A percentile compares a stretch with the other conserved stretches of the same genome.
Evolutionary conservation across 1,140 invertebrate genomes (phyloP).

Genomic region (Whitmania pigra): DNA sequence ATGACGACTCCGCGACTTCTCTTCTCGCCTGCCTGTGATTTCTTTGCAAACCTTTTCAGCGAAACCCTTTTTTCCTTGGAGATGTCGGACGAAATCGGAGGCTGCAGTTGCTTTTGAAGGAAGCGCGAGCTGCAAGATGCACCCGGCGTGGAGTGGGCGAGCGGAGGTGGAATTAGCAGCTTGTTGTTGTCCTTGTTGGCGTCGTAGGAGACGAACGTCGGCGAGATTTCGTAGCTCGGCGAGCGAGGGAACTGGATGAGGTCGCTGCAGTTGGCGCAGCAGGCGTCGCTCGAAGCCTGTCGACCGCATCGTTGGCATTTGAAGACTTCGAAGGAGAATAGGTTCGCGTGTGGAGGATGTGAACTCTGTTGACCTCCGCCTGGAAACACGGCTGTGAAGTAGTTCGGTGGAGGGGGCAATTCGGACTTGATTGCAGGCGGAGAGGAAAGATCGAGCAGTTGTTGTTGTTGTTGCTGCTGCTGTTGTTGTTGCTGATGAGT

Average conservation of each 20-base stretch:
- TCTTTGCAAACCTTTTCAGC: too few relatives aligned
- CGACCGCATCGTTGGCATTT: slow-evolving; percentile 7
- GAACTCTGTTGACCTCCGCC: not conserved
- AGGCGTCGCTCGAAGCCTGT: not conserved
- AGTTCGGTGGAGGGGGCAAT: not conserved
- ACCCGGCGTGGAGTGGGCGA: not conserved
- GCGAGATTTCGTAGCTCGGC: not conserved
- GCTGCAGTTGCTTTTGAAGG: not conserved
- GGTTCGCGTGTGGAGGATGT: not conserved
- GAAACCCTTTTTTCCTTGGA: too few relatives aligned
- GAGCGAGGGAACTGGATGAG: not conserved
- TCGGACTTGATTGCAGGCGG: too few relatives aligned
- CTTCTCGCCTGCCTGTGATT: too few relatives aligned
- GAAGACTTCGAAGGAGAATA: not conserved
- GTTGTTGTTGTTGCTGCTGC: too few relatives aligned
- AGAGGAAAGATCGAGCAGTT: too few relatives aligned
- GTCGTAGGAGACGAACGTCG: not conserved
- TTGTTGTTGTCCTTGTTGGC: not conserved
- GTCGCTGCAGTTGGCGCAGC: not conserved
- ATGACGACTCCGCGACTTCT: not conserved
- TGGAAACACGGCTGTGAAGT: not conserved
- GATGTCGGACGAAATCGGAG: too few relatives aligned
- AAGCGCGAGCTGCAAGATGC: not conserved
- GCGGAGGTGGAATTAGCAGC: not conserved
- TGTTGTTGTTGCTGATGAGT: too few relatives aligned